Evolutionary conservation across 2,888 invertebrate species (phyloP), one percentile per base, ranked within the genome.

Genomic region (Cerastis rubricosa): DNA sequence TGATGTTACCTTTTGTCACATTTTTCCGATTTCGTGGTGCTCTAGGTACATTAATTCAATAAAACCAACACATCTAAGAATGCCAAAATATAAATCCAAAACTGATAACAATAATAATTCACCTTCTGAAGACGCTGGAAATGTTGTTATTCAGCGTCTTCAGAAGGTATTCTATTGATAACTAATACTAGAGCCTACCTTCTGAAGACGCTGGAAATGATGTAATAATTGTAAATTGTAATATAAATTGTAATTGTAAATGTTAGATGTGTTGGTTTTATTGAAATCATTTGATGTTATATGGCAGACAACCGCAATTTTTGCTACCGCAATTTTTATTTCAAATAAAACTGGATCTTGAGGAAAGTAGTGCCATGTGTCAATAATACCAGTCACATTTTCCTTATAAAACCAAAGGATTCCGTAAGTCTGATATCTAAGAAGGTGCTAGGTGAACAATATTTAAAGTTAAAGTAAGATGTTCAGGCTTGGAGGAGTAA

Each of bases 311-410:
- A 25, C n/a, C n/a, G n/a, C n/a, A n/a, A n/a, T n/a, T 40, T 25
- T 8, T 45, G 17, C 14, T 35, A 4, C 14, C 9, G 1, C 1
- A 4, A n/a, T n/a, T 35, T 54, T 57, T 43, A 19, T 49, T 43
- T 7, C 11, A 45, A 25, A 29, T 5, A 8, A n/a, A 68, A 43
- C 43, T 49, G n/a, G 9, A n/a, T 74, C 8, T 47, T 17, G 12
- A 40, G 6, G 25, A 29, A 47, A 78, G 47, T 43, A n/a, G n/a
- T 43, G 49, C 25, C 70, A 69, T 68, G 14, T 68, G 78, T 78
- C 68, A 78, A 47, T 35, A 2, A 22, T n/a, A n/a, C 5, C n/a
- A 49, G 19, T 51, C n/a, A 25, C 19, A 35, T 22, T 51, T 49
- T 51, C 51, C 45, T 14, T 11, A 6, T 17, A 17, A 35, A 35